Evolutionary conservation across 2,888 invertebrate species (phyloP).

Genomic region (Agrochola macilenta): DNA sequence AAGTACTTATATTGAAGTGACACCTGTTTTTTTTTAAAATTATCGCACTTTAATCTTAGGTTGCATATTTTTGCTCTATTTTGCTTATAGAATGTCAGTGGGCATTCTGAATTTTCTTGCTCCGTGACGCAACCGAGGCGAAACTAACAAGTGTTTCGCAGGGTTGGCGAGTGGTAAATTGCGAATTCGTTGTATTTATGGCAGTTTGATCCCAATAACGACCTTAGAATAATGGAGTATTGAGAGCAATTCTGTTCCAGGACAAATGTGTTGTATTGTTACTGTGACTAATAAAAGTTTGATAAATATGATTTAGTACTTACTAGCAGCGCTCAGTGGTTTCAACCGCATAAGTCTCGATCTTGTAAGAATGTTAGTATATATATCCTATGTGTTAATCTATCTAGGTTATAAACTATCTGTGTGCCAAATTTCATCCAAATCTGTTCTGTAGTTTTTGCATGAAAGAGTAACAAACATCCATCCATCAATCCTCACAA

Average conservation of each 20-base stretch:
- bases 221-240: constrained; percentile 13
- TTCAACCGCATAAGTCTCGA: too few species aligned
- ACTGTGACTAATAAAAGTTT: not conserved
- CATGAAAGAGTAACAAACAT: too few species aligned
- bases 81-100: not conserved
- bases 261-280: constrained; percentile 4
- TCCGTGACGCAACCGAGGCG: constrained; percentile 21
- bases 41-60: too few species aligned
- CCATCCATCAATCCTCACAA: too few species aligned
- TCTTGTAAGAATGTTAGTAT: too few species aligned
- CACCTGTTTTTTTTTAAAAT: too few species aligned
- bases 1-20: too few species aligned
- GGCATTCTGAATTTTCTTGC: constrained; percentile 17
- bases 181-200: constrained; percentile 41
- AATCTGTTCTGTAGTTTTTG: too few species aligned
- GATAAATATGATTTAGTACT: not conserved
- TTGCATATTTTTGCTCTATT: not conserved
- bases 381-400: too few species aligned
- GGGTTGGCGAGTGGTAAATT: constrained; percentile 39
- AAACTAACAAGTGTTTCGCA: constrained; percentile 54
- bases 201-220: constrained; percentile 18
- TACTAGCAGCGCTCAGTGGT: too few species aligned
- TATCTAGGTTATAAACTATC: too few species aligned
- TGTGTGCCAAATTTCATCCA: too few species aligned
- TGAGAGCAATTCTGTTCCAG: not conserved